Base-by-base conservation (phyloP, 2,888 invertebrate genomes). In the Lydus trimaculatus region DNA sequence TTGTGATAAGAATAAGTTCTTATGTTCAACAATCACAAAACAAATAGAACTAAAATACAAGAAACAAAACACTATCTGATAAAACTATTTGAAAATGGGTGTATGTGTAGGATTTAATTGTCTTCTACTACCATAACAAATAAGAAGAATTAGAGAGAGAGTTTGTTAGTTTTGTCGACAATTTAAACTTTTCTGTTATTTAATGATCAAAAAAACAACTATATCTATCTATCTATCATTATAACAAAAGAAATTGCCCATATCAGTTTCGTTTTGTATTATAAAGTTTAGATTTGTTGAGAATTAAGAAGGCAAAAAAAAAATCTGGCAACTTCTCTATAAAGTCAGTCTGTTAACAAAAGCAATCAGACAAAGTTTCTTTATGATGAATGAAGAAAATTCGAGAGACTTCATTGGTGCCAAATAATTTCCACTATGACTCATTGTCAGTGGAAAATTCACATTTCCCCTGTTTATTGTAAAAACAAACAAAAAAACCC, bases 81-180 rank as follows among this genome's bases (percentile, higher is more conserved):
- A 9, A 48, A 20, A 48, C n/a, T n/a, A 20, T 48, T 20, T 48
- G 48, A 48, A 20, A 20, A 23, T 17, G 20, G 48, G 17, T n/a
- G 43, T 17, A 43, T 48, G 48, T 48, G 48, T 48, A 20, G 48
- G 48, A 20, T 48, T 48, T 48, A 48, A 48, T 48, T 48, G 43
- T 48, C 48, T 48, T 48, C 48, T 48, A 48, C 48, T 48, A 48
- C 48, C 20, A 48, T 48, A 48, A 48, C 20, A 11, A 48, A 48
- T 11, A 43, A 17, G 39, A 43, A 6, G n/a, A 43, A 43, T 43
- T 43, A 11, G 17, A 43, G 11, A 43, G 39, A 39, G 5, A 13
- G 65, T 65, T 69, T 63, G 69, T 65, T 65, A 65, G 65, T 63
- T 58, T 69, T 65, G 69, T 69, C 69, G 63, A 65, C 62, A 65